A percentile compares a stretch with the other conserved stretches of the same genome.
Conservation (phyloP, 2,888 invertebrate genomes). For the Petrolisthes manimaculis region DNA sequence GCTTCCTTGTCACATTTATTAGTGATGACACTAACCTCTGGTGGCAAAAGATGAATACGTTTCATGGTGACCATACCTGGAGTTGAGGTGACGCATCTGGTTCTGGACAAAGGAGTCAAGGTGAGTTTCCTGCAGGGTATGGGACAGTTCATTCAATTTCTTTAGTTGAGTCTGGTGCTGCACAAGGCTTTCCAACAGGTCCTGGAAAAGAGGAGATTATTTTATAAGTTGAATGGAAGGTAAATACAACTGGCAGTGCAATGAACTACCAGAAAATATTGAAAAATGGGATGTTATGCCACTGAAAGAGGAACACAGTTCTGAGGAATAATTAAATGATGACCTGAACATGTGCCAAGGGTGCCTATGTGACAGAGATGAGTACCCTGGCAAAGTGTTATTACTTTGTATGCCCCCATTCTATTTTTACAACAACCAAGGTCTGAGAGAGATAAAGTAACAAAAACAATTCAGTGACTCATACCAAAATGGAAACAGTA, state of each 20-base stretch:
- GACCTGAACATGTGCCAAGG: too few relatives aligned
- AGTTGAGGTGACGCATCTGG: slow-evolving; percentile 67
- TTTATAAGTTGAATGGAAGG: background rate
- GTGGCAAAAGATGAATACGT: too few relatives aligned
- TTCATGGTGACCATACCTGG: slow-evolving; percentile 2
- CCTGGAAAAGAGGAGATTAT: slow-evolving; percentile 70
- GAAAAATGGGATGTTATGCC: background rate
- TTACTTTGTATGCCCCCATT: too few relatives aligned
- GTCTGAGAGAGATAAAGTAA: too few relatives aligned
- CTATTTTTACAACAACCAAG: too few relatives aligned
- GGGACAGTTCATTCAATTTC: slow-evolving; percentile 76
- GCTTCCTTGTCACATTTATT: too few relatives aligned
- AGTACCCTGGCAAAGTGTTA: too few relatives aligned
- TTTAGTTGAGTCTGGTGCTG: slow-evolving; percentile 87
- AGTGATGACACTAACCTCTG: too few relatives aligned
- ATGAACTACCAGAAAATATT: background rate
- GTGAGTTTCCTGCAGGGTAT: slow-evolving; percentile 66
- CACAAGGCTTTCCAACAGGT: slow-evolving; percentile 80
- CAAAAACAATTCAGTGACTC: too few relatives aligned
- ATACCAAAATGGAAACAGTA: too few relatives aligned
- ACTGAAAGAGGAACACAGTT: background rate
- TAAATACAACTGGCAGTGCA: background rate
- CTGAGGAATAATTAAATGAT: background rate
- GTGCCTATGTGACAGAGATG: too few relatives aligned
- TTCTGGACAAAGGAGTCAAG: slow-evolving; percentile 67